phyloP scores from a whole-genome alignment of 2,797 vertebrate species.

The Heliangelus exortis region DNA sequence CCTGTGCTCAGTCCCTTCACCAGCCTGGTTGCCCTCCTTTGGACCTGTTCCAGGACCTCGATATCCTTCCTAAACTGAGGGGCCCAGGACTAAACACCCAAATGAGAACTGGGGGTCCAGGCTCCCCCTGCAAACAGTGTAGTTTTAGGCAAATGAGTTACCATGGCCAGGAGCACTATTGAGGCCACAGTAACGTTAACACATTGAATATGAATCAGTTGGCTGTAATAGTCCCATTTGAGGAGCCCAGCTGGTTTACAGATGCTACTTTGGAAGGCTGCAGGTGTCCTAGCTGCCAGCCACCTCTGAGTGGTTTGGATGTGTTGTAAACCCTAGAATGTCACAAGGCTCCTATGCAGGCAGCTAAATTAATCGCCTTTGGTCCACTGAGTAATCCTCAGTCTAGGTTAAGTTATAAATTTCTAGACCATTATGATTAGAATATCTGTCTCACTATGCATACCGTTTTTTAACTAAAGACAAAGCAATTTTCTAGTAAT shows the following conservation, averaged over 20 bases:
- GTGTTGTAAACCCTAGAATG: not conserved
- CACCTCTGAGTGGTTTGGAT: not conserved
- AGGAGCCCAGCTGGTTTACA: not conserved
- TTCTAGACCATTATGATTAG: not conserved
- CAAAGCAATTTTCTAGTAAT: not conserved
- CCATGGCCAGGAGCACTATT: rapidly evolving
- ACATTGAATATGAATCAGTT: not conserved
- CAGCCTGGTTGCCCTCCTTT: no score
- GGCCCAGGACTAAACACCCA: not conserved
- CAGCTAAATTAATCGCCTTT: not conserved
- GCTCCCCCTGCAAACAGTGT: rapidly evolving
- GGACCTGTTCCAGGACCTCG: no score
- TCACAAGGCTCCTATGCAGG: not conserved
- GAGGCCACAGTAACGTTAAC: not conserved
- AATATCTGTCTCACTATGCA: not conserved
- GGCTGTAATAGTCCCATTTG: not conserved
- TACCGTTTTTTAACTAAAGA: not conserved
- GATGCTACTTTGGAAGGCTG: not conserved
- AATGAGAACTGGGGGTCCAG: not conserved
- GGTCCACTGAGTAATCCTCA: not conserved
- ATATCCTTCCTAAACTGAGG: no score
- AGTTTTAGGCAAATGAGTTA: not conserved
- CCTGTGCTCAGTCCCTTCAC: no score
- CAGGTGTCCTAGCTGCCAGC: not conserved
- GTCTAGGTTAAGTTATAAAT: not conserved